Base-by-base conservation (phyloP, 2,888 invertebrate genomes). In the Lochmaea crataegi region DNA sequence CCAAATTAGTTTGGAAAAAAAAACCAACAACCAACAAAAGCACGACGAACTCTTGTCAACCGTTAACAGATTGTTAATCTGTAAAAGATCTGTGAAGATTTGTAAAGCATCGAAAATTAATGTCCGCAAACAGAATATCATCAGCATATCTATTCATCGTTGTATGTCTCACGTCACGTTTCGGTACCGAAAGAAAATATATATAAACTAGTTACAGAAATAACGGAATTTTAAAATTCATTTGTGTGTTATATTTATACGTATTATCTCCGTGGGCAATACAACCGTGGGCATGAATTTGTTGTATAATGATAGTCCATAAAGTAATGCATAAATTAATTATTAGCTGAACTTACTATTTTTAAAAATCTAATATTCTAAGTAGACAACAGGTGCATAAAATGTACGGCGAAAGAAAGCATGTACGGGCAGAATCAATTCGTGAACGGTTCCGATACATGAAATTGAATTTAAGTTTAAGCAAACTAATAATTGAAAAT, bases 1-100 rank as follows among this genome's bases (percentile, higher is more conserved):
- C 7, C 32, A 38, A 38, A 38, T 38, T 38, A 38, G 32, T 38
- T 38, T 38, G 9, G 9, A 38, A 38, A 38, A 38, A 38, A 38
- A 32, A 32, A 5, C 5, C 32, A 32, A 32, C 32, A 3, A 5
- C 3, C 32, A 38, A 38, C 32, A 38, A 38, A 38, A 38, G 6
- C 32, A 7, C 32, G 32, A 38, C 32, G 9, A 38, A 38, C 32
- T 38, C 32, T 38, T 56, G 56, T 22, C 56, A 56, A 56, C 56
- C 56, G 56, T 56, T 56, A 56, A 56, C 56, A 56, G n/a, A 56
- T 56, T 56, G 56, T 16, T 56, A 56, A 56, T 56, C 56, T 56
- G 56, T 56, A 56, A 56, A 56, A 56, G 18, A 56, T 56, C 56
- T 18, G 56, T 56, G 56, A 22, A 56, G 18, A 56, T 56, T 16